Evolutionary conservation across 2,113 vertebrate genomes (phyloP), one percentile per base, ranked within the genome.

Genomic region (Junco hyemalis): DNA sequence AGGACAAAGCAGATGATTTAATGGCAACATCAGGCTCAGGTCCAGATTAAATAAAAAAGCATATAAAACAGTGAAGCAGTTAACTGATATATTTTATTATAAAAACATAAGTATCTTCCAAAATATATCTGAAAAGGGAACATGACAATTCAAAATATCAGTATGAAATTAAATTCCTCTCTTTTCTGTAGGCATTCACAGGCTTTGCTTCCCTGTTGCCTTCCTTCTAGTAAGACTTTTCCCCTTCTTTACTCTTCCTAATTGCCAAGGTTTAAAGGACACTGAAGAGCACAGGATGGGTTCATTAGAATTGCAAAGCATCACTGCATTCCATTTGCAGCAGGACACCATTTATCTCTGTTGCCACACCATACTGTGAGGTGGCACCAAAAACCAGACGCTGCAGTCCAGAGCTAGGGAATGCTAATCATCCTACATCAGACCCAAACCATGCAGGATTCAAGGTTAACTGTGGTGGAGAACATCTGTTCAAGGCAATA

Each of bases 231-330:
- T 50, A 86, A 69, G 61, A 69, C 29, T 84, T 83, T 38, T 22
- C 13, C 25, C 31, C 19, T 86, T 91, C 54, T 95, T 88, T 35
- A 66, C 24, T 81, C 15, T 36, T 54, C 79, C 33, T 96, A 83
- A 92, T 61, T 81, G 51, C 60, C 60, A 71, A 53, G 44, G 68
- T 95, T 95, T 96, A 94, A 88, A 96, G 95, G 93, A 93, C 74
- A 47, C 38, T 36, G 83, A 93, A 90, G 77, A 92, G 76, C 92
- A 93, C 76, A 92, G 82, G 72, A 83, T 78, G 68, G 51, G 68
- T 60, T 96, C 87, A 95, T 96, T 89, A 95, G 91, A 92, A 95
- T 93, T 96, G 93, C 95, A 94, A 94, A 95, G 14, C 56, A 71
- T 51, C 2, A 0, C 79, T 5, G 56, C 79, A 82, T 73, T 63